Percentiles rank a stretch among this genome's conserved stretches.
phyloP scores from a whole-genome alignment of 2,888 invertebrate genomes.

The Seladonia tumulorum region DNA sequence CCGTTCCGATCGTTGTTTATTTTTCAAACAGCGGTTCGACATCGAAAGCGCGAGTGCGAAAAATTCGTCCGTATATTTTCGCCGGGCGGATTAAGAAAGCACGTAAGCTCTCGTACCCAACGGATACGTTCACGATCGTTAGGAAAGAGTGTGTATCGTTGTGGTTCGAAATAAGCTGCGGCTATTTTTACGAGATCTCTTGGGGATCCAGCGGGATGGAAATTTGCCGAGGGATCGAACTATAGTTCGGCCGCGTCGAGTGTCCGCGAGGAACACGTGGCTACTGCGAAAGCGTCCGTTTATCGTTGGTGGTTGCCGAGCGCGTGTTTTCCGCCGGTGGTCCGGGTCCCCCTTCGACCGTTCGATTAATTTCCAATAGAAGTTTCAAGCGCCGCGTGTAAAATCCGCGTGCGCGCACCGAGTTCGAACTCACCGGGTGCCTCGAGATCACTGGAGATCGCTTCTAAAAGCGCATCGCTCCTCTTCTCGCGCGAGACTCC shows the following conservation, averaged over 20 bases:
- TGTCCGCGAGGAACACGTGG: slow-evolving; percentile 35
- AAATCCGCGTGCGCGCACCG: not conserved
- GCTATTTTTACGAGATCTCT: slow-evolving; percentile 46
- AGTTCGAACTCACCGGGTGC: not conserved
- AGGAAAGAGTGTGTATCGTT: slow-evolving; percentile 1
- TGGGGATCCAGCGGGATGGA: slow-evolving; percentile 4
- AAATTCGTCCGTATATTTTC: not conserved
- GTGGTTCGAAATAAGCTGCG: slow-evolving; percentile 26
- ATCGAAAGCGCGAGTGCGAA: not conserved
- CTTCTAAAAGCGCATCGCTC: not conserved
- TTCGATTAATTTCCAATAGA: not conserved
- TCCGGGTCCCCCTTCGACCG: too few species aligned
- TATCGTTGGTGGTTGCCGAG: not conserved
- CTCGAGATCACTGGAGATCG: not conserved
- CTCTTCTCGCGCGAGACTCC: not conserved
- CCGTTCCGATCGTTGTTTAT: not conserved
- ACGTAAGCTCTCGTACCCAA: not conserved
- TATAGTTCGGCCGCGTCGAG: not conserved
- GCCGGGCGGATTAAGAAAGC: not conserved
- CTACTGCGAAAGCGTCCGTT: not conserved
- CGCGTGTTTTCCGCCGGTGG: not conserved
- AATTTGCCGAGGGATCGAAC: slow-evolving; percentile 9
- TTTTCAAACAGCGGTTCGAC: slow-evolving; percentile 18
- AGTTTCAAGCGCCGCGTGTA: not conserved
- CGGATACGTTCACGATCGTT: not conserved